Base-by-base conservation (phyloP, 1,140 invertebrate genomes). In the Homarus americanus region DNA sequence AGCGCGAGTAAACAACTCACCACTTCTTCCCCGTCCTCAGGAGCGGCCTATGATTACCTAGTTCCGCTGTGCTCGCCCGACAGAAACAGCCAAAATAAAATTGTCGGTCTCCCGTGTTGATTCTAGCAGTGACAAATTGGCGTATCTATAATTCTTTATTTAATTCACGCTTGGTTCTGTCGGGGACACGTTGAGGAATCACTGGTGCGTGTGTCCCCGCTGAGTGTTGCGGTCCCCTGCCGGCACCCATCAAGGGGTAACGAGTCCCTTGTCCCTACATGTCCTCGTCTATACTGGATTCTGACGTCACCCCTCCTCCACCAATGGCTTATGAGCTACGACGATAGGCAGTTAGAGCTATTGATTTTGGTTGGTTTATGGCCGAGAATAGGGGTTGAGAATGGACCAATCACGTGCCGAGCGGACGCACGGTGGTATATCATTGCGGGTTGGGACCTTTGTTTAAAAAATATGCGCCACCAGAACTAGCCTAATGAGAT, bases 401-500 rank as follows among this genome's bases (percentile, higher is more conserved):
- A 15, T 69, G 15, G 82, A 83, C 82, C 82, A 83, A 83, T 83
- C 15, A n/a, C 38, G 79, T 53, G 53, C 10, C 20, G 40, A 24
- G 40, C 44, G 40, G 38, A 38, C 38, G 38, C 24, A 1, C 9
- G 72, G 4, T 38, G 34, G 38, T 7, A 38, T n/a, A 80, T 80
- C 78, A 53, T n/a, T 80, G 41, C n/a, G 34, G 32, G 44, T 44
- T 32, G 53, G 32, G 34, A 69, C 82, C 82, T 83, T 83, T 69
- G 82, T 83, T 83, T 83, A 24, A 69, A 83, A 83, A 69, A 80
- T 80, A 80, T 53, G 44, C 44, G 78, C n/a, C 82, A 38, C 34
- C 82, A 83, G 53, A 83, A 66, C 82, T 34, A 40, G 53, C 58
- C 82, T 83, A 83, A 83, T 83, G 63, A 66, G 82, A 69, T 83